Evolutionary conservation across 2,113 vertebrate genomes (phyloP).

Genomic region (Lepisosteus oculatus): DNA sequence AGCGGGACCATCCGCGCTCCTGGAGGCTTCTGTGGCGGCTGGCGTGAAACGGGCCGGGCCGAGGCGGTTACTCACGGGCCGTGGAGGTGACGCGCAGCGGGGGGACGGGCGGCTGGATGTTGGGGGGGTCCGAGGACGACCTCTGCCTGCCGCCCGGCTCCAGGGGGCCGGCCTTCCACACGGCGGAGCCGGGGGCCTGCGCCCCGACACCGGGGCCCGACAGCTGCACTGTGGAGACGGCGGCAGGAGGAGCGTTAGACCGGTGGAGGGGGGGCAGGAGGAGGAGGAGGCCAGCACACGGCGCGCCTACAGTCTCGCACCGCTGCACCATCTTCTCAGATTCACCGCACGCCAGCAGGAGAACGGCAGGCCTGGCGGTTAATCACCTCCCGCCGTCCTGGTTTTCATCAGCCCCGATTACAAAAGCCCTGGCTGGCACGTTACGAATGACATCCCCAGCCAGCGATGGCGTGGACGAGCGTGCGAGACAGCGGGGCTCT

Average conservation of each 20-base stretch:
- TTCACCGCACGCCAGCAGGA: no score
- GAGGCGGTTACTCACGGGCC: constrained; percentile 67
- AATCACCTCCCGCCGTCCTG: no score
- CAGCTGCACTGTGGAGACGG: constrained; percentile 67
- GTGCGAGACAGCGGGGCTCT: no score
- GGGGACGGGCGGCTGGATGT: constrained; percentile 92
- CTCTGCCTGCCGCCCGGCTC: constrained; percentile 86
- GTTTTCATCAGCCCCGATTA: no score
- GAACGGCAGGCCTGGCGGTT: no score
- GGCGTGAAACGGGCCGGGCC: background rate
- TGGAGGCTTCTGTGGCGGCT: no score
- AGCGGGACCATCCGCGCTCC: no score
- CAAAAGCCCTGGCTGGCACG: no score
- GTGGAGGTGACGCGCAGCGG: constrained; percentile 90
- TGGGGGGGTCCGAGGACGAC: constrained; percentile 96
- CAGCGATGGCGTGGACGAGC: no score
- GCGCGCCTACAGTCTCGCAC: no score
- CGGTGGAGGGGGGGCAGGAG: constrained; percentile 5
- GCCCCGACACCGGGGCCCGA: constrained; percentile 69
- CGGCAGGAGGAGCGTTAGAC: background rate
- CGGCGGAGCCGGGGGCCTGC: constrained; percentile 75
- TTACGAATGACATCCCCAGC: no score
- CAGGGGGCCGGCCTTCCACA: constrained; percentile 85
- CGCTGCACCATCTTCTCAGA: no score
- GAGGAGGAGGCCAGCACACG: background rate